Conservation (phyloP, 1,140 invertebrate genomes). For the Sycobia sp. region DNA sequence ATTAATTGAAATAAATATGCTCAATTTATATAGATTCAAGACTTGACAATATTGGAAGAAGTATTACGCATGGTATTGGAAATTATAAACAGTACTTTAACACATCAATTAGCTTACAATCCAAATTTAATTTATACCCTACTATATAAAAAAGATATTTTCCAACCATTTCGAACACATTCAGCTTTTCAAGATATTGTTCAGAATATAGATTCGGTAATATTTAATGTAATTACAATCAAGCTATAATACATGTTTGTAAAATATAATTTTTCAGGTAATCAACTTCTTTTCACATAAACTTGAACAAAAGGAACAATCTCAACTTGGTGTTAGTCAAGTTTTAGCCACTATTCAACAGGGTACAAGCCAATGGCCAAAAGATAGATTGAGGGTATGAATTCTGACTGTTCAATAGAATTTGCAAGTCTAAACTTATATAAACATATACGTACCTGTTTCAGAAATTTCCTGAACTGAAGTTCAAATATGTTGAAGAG, state of each 20-base stretch:
- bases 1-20: not conserved
- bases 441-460: too few species aligned
- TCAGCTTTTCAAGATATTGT: slow-evolving; percentile 93
- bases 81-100: slow-evolving; percentile 92
- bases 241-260: not conserved
- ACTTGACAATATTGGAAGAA: slow-evolving; percentile 94
- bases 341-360: slow-evolving; percentile 87
- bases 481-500: slow-evolving; percentile 99
- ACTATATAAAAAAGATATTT: slow-evolving; percentile 91
- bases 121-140: slow-evolving; percentile 95
- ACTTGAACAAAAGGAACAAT: slow-evolving; percentile 70
- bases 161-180: slow-evolving; percentile 85
- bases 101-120: slow-evolving; percentile 87
- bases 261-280: slow-evolving; percentile 65
- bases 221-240: slow-evolving; percentile 33
- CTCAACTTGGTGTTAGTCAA: slow-evolving; percentile 79
- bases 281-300: slow-evolving; percentile 85
- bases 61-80: slow-evolving; percentile 95
- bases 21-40: slow-evolving; percentile 70
- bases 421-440: not conserved
- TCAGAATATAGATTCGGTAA: slow-evolving; percentile 94
- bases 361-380: slow-evolving; percentile 86
- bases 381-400: slow-evolving; percentile 85
- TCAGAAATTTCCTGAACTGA: slow-evolving; percentile 97
- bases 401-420: slow-evolving; percentile 10